Evolutionary conservation across 2,113 vertebrate genomes (phyloP).

Genomic region (zebrafish (Danio rerio)): DNA sequence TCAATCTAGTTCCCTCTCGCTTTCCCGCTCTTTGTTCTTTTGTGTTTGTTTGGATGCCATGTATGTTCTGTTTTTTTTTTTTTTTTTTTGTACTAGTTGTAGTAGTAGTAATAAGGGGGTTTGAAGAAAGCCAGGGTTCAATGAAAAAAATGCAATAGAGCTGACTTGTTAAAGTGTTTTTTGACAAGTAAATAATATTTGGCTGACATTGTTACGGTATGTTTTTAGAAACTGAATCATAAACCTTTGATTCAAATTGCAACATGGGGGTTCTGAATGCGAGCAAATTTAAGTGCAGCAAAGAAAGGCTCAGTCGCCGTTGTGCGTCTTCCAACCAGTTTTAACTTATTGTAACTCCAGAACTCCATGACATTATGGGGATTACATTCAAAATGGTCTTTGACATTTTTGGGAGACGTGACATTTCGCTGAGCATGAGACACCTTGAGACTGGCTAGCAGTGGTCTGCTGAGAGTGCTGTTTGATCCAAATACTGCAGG

Average conservation of each 20-base stretch:
- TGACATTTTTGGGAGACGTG: not conserved
- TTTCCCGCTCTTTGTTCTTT: slow-evolving; percentile 28
- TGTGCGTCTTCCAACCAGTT: not conserved
- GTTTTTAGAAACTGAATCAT: not conserved
- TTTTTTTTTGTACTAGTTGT: too few species aligned
- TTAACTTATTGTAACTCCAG: not conserved
- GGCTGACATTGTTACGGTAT: not conserved
- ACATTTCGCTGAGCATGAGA: not conserved
- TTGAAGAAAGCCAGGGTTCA: slow-evolving; percentile 23
- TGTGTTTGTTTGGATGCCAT: slow-evolving; percentile 30
- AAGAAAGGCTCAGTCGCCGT: not conserved
- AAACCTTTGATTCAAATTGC: not conserved
- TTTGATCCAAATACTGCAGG: not conserved
- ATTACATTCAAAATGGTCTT: not conserved
- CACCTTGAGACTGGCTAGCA: not conserved
- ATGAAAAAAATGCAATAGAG: slow-evolving; percentile 6
- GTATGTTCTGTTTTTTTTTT: slow-evolving; percentile 28
- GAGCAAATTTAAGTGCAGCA: not conserved
- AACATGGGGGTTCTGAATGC: too few species aligned
- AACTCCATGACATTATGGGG: not conserved
- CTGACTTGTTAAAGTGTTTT: not conserved
- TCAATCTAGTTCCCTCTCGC: not conserved
- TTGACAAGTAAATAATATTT: not conserved
- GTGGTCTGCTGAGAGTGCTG: not conserved
- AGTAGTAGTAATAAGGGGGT: slow-evolving; percentile 26